Percentiles rank a stretch among this genome's conserved stretches.
phyloP scores from a whole-genome alignment of 2,888 invertebrate genomes.

The Heliconius sara region DNA sequence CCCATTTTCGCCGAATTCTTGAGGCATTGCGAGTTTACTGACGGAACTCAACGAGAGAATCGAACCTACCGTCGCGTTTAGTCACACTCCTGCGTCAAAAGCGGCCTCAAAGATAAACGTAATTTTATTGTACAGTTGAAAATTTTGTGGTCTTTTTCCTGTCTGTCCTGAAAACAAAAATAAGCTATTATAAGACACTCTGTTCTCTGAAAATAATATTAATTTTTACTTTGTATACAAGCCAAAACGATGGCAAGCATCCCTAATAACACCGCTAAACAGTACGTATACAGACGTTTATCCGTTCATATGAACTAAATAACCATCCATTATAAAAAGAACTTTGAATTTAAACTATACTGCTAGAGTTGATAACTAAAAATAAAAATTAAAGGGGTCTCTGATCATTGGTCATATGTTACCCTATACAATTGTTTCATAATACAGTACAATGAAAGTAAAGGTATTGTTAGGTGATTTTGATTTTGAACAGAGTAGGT shows the following conservation, averaged over 20 bases:
- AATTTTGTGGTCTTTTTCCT: too few species aligned
- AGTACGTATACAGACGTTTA: slow-evolving; percentile 62
- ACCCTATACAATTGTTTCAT: slow-evolving; percentile 59
- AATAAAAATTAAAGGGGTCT: slow-evolving; percentile 38
- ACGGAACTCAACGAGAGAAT: too few species aligned
- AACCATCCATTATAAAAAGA: slow-evolving; percentile 48
- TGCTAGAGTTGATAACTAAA: neutral
- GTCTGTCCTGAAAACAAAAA: too few species aligned
- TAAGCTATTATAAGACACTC: neutral
- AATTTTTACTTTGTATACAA: slow-evolving; percentile 43
- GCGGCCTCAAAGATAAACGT: too few species aligned
- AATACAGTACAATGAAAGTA: slow-evolving; percentile 58
- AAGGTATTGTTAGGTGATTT: slow-evolving; percentile 60
- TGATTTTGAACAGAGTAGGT: slow-evolving; percentile 49
- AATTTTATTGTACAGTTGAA: too few species aligned
- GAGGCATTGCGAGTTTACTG: too few species aligned
- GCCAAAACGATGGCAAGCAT: slow-evolving; percentile 47
- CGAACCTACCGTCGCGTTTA: too few species aligned
- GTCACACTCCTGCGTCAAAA: too few species aligned
- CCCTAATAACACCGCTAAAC: slow-evolving; percentile 56
- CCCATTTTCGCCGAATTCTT: too few species aligned
- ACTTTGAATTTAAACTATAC: slow-evolving; percentile 25
- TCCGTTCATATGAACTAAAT: slow-evolving; percentile 43
- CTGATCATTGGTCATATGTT: slow-evolving; percentile 38
- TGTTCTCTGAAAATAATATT: neutral